Conservation (phyloP, 2,888 invertebrate genomes). For the Oeneis ivallda region DNA sequence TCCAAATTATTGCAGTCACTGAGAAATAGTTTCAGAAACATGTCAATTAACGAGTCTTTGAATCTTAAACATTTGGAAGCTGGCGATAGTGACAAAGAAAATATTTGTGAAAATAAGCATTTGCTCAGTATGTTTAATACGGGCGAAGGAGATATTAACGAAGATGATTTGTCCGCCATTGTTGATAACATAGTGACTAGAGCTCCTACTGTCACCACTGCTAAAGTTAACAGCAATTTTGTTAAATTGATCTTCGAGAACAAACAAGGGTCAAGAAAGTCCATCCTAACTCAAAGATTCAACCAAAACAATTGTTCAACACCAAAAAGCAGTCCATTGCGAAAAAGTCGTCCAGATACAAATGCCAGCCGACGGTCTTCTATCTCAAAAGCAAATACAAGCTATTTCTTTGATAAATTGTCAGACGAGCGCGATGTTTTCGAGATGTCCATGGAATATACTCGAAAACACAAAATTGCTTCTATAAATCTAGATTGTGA, state of each 20-base stretch:
- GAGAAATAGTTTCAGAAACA: conserved; percentile 53
- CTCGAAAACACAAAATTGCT: conserved; percentile 53
- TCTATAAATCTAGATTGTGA: conserved; percentile 52
- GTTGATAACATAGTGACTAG: conserved; percentile 65
- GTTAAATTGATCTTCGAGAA: conserved; percentile 62
- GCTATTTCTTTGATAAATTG: conserved; percentile 79
- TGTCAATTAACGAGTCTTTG: conserved; percentile 47
- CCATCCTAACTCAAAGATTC: conserved; percentile 48
- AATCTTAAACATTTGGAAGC: conserved; percentile 16
- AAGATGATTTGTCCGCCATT: conserved; percentile 64
- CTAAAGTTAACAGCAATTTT: conserved; percentile 61
- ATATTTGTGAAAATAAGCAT: conserved; percentile 42
- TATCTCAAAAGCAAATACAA: conserved; percentile 59
- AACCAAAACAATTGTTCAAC: conserved; percentile 65
- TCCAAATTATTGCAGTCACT: conserved; percentile 48
- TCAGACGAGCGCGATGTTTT: conserved; percentile 82
- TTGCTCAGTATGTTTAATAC: conserved; percentile 56
- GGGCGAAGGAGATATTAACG: conserved; percentile 48
- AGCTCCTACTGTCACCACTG: conserved; percentile 54
- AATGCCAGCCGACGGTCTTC: conserved; percentile 49
- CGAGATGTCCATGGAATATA: conserved; percentile 79
- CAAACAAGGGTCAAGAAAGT: conserved; percentile 44
- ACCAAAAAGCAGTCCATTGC: conserved; percentile 60
- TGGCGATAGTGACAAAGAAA: conserved; percentile 42
- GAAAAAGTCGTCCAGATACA: conserved; percentile 39